A percentile compares a stretch with the other conserved stretches of the same genome.
Evolutionary conservation across 2,888 invertebrate genomes (phyloP).

Genomic region (Cataglyphis rosenhaueri): DNA sequence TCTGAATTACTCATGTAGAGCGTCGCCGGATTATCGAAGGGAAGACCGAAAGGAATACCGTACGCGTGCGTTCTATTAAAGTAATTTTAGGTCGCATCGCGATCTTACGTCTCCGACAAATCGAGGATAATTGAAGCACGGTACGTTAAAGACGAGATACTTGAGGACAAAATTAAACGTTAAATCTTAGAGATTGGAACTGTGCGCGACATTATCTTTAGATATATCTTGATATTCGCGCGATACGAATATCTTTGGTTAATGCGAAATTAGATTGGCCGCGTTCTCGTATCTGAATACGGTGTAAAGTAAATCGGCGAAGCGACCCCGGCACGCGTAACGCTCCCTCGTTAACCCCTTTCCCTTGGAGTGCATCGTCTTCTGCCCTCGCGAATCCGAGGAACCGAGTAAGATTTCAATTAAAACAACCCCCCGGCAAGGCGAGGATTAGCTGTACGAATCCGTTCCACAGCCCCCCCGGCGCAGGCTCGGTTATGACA

Average conservation of each 20-base stretch:
- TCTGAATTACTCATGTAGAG: slow-evolving; percentile 72
- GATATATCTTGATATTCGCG: background rate
- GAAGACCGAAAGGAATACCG: background rate
- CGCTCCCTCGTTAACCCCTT: slow-evolving; percentile 70
- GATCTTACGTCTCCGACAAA: background rate
- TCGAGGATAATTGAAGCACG: background rate
- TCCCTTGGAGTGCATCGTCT: slow-evolving; percentile 65
- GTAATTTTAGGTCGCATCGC: background rate
- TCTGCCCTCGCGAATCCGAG: slow-evolving; percentile 68
- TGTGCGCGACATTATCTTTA: background rate
- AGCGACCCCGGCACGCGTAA: slow-evolving; percentile 66
- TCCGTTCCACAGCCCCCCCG: slow-evolving; percentile 77
- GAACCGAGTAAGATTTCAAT: slow-evolving; percentile 84
- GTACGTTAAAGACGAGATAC: background rate
- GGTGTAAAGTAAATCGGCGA: slow-evolving; percentile 31
- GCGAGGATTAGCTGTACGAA: slow-evolving; percentile 85
- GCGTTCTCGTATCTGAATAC: background rate
- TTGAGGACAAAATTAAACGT: background rate
- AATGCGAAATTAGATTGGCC: slow-evolving; percentile 32
- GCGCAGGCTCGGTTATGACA: slow-evolving; percentile 83
- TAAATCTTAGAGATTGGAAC: background rate
- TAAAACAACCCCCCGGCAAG: slow-evolving; percentile 84
- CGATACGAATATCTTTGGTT: slow-evolving; percentile 10
- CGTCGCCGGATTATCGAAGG: slow-evolving; percentile 19
- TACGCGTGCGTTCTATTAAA: background rate